These are phyloP conservation scores for Chrysaora quinquecirrha DNA, from an alignment of 30 jellyfish, hydroid and myxozoan genomes.

Conservation along the genomic window DNA sequence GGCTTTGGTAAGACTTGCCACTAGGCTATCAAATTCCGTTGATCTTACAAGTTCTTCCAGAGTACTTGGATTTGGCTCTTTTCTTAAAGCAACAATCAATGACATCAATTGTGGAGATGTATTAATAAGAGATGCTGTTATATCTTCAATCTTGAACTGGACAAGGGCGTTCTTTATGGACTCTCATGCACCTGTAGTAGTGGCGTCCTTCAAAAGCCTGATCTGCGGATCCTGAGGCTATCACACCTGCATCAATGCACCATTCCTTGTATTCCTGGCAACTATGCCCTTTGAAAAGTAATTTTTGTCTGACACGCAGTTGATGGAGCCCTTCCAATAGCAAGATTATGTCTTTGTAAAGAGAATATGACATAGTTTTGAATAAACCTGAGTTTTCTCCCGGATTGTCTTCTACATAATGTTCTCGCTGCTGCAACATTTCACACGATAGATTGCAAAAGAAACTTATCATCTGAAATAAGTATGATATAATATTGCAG, in stretches of 20 bases:
- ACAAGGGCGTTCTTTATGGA: too few relatives aligned
- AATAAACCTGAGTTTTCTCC: too few relatives aligned
- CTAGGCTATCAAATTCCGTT: constrained; percentile 2
- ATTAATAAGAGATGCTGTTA: not conserved
- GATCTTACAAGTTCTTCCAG: constrained; percentile 9
- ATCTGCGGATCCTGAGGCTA: constrained; percentile 39
- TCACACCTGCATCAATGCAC: constrained; percentile 31
- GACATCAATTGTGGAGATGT: not conserved
- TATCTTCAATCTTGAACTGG: constrained; percentile 3
- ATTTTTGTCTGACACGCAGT: constrained; percentile 37
- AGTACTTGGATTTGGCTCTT: not conserved
- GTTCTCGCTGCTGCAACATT: too few relatives aligned
- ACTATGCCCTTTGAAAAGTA: constrained; percentile 25
- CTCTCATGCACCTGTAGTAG: constrained; percentile 38
- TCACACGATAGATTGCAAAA: too few relatives aligned
- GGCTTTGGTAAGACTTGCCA: not conserved
- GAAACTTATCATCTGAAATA: too few relatives aligned
- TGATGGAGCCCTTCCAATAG: constrained; percentile 55
- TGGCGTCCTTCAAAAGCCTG: constrained; percentile 23
- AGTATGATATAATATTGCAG: too few relatives aligned
- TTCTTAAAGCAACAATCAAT: not conserved
- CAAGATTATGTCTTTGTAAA: not conserved
- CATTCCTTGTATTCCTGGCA: constrained; percentile 55
- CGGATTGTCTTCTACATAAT: too few relatives aligned
- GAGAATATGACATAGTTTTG: too few relatives aligned